These are phyloP conservation scores for Tyrannus savana DNA, from an alignment of 2,113 vertebrate species.

Conservation along the genomic window DNA sequence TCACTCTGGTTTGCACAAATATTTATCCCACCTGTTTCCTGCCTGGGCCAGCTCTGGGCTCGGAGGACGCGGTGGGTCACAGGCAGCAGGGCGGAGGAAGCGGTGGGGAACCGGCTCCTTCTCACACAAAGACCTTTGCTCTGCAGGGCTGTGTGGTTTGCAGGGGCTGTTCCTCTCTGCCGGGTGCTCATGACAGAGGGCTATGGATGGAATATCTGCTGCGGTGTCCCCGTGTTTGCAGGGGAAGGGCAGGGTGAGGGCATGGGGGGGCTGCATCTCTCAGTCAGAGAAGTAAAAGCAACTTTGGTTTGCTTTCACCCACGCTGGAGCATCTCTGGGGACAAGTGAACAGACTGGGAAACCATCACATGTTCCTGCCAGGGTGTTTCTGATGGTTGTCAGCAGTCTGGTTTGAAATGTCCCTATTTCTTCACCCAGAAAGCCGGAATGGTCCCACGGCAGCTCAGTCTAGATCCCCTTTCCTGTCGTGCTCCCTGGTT, in stretches of 20 bases:
- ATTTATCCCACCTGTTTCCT: conserved; percentile 70
- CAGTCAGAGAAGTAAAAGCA: background rate
- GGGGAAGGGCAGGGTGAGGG: background rate
- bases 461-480: no score
- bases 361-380: background rate
- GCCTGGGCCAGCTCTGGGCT: conserved; percentile 26
- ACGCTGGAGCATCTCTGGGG: background rate
- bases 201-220: background rate
- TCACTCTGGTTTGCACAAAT: conserved; percentile 54
- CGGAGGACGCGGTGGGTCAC: conserved; percentile 46
- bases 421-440: background rate
- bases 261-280: rapidly evolving
- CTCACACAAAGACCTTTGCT: background rate
- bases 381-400: background rate
- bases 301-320: background rate
- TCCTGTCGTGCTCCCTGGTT: rapidly evolving
- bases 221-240: rapidly evolving
- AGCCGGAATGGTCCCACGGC: rapidly evolving
- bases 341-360: rapidly evolving
- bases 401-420: background rate
- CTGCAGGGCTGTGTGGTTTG: background rate
- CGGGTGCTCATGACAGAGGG: background rate
- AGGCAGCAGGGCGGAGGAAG: conserved; percentile 28
- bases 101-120: background rate
- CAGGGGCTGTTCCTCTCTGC: background rate